Percentiles rank a stretch among this genome's conserved stretches.
Conservation (phyloP, 2,797 vertebrate genomes). For the Ispidina picta region DNA sequence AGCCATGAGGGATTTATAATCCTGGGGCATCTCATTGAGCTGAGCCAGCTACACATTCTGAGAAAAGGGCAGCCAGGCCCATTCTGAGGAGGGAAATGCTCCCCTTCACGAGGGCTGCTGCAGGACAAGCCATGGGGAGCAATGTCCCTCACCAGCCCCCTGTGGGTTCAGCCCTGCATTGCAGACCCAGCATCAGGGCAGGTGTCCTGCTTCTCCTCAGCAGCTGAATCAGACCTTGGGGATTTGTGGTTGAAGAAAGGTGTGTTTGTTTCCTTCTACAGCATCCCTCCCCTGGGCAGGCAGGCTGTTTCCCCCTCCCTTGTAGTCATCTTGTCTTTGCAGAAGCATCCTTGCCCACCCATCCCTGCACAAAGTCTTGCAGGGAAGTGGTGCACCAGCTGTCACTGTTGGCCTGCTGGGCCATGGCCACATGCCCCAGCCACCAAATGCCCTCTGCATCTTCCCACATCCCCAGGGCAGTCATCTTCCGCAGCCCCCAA, state of each 20-base stretch:
- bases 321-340: background rate
- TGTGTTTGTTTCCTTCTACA: background rate
- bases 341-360: background rate
- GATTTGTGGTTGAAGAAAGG: background rate
- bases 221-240: background rate
- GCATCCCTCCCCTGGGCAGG: accelerated
- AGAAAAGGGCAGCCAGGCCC: background rate
- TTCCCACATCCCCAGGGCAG: accelerated
- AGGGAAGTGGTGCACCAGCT: background rate
- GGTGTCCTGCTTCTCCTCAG: background rate
- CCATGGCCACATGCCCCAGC: background rate
- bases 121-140: background rate
- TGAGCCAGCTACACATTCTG: background rate
- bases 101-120: background rate
- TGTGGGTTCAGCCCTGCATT: accelerated
- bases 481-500: background rate
- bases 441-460: background rate
- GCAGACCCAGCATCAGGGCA: background rate
- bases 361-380: background rate
- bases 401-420: too few relatives aligned
- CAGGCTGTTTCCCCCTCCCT: background rate
- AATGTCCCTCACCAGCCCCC: background rate
- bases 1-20: background rate
- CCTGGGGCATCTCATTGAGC: background rate
- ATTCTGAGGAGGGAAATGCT: background rate